These are phyloP conservation scores for Dallia pectoralis DNA, from an alignment of 2,797 vertebrate genomes.

Conservation along the genomic window DNA sequence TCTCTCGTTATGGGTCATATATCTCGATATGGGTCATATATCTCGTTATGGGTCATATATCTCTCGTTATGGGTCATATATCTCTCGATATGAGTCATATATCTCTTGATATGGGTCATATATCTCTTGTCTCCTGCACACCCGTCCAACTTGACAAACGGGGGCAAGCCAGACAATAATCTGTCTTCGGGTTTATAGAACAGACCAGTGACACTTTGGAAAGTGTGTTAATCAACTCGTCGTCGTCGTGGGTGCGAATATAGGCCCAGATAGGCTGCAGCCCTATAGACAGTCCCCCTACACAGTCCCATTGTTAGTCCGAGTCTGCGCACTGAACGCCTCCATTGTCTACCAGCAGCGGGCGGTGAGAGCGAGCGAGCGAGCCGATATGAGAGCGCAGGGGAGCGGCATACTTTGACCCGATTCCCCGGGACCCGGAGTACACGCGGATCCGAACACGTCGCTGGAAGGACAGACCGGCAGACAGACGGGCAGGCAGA, in stretches of 20 bases:
- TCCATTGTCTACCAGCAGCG: constrained; percentile 72
- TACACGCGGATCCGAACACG: constrained; percentile 30
- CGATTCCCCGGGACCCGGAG: constrained; percentile 52
- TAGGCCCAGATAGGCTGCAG: constrained; percentile 5
- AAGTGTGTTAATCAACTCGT: constrained; percentile 1
- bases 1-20: too few relatives aligned
- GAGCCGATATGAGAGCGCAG: constrained; percentile 53
- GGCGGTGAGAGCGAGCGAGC: constrained; percentile 51
- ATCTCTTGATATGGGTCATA: too few relatives aligned
- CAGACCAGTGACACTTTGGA: background rate
- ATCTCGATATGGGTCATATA: too few relatives aligned
- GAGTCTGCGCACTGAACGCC: constrained; percentile 73
- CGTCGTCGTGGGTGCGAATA: background rate
- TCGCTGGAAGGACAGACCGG: constrained; percentile 33
- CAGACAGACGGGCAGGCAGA: constrained; percentile 59
- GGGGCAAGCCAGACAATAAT: background rate
- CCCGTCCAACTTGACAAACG: constrained; percentile 1
- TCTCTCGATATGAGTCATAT: too few relatives aligned
- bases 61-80: too few relatives aligned
- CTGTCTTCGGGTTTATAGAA: background rate
- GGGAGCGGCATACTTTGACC: constrained; percentile 67
- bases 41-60: too few relatives aligned
- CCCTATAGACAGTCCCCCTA: constrained; percentile 16
- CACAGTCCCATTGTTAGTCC: constrained; percentile 54
- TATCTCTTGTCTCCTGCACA: constrained; percentile 14